Base-by-base conservation (phyloP, 2,797 vertebrate species). In the Borostomias antarcticus region DNA sequence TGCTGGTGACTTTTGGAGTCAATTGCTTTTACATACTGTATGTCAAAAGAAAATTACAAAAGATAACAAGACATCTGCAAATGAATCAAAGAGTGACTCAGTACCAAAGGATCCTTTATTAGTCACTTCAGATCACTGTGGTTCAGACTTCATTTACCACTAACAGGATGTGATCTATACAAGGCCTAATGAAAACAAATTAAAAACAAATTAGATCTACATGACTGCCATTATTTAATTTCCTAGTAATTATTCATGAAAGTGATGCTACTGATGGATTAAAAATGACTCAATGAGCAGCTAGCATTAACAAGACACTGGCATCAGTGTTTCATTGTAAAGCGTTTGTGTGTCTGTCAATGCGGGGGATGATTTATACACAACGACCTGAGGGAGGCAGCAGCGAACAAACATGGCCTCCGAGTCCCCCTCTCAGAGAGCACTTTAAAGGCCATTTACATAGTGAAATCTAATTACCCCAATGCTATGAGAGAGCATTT, bases 381-480 rank as follows among this genome's bases (percentile, higher is more conserved):
- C 79, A 85, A 87, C 89, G 86, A 87, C 92, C 92, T 93, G 91
- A 91, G 90, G 92, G 92, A 92, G 92, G 92, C 92, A 93, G 91
- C 88, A 91, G 86, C 84, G 86, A 92, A 85, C 89, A 92, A 90
- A 89, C 78, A 86, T 87, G 84, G 84, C 82, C 75, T 72, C 78
- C 79, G 79, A 70, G 9, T 76, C 80, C 80, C 75, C 78, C 86
- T 72, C 82, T 85, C 82, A 43, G 74, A 81, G 76, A 75, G 72
- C 56, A 74, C 83, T 90, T 86, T 87, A 88, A 89, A 90, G 84
- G 75, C 89, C 90, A 92, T 93, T 92, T 91, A 92, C 91, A 93
- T 92, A 93, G 90, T 85, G 85, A 90, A 92, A 92, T 90, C 89
- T 92, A 91, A 93, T 93, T 92, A 92, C 89, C 83, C 85, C 23